Conservation (phyloP, 2,888 invertebrate species). For the Parascotia fuliginaria region DNA sequence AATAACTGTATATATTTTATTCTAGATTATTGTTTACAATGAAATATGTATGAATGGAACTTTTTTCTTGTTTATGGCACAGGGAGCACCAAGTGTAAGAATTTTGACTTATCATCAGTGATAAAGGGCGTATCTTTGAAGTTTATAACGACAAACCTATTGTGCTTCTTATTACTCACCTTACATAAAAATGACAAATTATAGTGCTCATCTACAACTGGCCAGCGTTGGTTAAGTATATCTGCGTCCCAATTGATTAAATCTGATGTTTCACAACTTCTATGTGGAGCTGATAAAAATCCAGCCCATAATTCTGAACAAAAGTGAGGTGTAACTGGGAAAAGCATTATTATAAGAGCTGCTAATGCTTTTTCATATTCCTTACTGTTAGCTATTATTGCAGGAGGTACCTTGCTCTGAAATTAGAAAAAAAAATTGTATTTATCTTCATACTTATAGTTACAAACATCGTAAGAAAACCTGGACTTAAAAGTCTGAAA, state of each 20-base stretch:
- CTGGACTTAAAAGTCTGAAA: too few species aligned
- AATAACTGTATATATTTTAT: too few species aligned
- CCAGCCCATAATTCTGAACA: constrained; percentile 96
- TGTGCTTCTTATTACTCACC: constrained; percentile 69
- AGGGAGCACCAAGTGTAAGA: too few species aligned
- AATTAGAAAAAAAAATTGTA: constrained; percentile 32
- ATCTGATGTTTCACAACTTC: constrained; percentile 70
- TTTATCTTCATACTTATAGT: too few species aligned
- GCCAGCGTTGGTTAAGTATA: constrained; percentile 92
- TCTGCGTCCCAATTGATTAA: constrained; percentile 88
- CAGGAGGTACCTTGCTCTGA: constrained; percentile 86
- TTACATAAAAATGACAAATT: constrained; percentile 88
- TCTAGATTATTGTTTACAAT: too few species aligned
- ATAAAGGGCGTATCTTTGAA: too few species aligned
- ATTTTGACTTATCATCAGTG: too few species aligned
- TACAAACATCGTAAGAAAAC: too few species aligned
- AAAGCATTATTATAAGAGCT: constrained; percentile 92
- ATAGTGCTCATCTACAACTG: constrained; percentile 89
- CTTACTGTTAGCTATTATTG: constrained; percentile 87
- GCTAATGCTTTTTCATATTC: constrained; percentile 93
- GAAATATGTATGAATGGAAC: too few species aligned
- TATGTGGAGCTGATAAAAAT: constrained; percentile 88
- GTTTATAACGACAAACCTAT: too few species aligned
- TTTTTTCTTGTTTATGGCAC: too few species aligned
- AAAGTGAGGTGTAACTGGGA: constrained; percentile 96